Conservation (phyloP, 2,888 invertebrate species). For the Standfussiana lucernea region DNA sequence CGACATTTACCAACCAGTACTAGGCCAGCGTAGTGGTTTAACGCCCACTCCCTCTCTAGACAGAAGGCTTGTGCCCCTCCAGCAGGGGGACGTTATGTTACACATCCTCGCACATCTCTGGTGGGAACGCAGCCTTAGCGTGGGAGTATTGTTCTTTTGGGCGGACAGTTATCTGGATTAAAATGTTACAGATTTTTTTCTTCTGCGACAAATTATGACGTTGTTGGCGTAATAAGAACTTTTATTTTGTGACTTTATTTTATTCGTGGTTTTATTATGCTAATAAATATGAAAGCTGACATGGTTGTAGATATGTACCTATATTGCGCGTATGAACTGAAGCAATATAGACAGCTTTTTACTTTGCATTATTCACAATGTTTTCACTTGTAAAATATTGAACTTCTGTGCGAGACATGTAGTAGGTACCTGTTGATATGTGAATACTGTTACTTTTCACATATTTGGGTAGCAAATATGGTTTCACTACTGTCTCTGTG, state of each 20-base stretch:
- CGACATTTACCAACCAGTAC: too few relatives aligned
- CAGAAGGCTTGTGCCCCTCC: neutral
- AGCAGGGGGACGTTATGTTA: neutral
- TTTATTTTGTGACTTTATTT: neutral
- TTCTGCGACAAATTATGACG: neutral
- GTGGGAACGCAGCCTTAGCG: slow-evolving; percentile 12
- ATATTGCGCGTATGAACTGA: neutral
- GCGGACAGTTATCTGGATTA: slow-evolving; percentile 19
- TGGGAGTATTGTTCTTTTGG: slow-evolving; percentile 36
- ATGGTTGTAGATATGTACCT: neutral
- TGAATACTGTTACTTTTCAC: neutral
- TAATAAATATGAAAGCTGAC: neutral
- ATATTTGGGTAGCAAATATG: neutral
- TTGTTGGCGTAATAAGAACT: neutral
- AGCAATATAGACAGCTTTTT: neutral
- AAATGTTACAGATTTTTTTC: neutral
- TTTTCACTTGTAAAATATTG: neutral
- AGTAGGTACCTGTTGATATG: neutral
- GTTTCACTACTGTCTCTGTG: neutral
- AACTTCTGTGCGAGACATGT: neutral
- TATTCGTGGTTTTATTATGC: neutral
- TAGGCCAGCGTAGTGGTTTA: neutral
- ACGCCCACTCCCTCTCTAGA: neutral
- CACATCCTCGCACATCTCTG: neutral
- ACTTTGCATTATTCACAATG: neutral